Base-by-base conservation (phyloP, 2,797 vertebrate genomes). In the Sternotherus odoratus region DNA sequence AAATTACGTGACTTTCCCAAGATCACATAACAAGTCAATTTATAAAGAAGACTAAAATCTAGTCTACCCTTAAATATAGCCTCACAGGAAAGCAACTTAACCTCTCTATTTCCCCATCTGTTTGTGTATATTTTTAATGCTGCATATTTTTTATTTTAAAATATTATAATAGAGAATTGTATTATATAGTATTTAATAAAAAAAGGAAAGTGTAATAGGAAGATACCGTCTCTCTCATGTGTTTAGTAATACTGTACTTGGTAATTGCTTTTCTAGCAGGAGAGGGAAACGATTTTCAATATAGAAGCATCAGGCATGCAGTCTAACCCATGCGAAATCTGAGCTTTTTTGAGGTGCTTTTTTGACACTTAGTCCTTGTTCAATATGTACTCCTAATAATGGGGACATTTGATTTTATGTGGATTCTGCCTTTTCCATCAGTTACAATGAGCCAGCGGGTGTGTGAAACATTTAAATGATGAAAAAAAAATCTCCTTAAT, bases 401-500 rank as follows among this genome's bases (percentile, higher is more conserved):
- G n/a, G n/a, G 36, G 66, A 23, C n/a, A 23, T 69, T 69, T 39
- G 66, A 39, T 39, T 69, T 69, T 24, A 69, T 69, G 36, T 39
- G 36, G 36, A 69, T 10, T 69, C 66, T 69, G n/a, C 66, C n/a
- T 39, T 69, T 69, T 48, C 39, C 46, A 3, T 85, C n/a, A 83
- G n/a, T n/a, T 72, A 30, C 63, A 83, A 4, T 49, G 46, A 92
- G 5, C 21, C 0, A 1, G 50, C 75, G 30, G 53, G 1, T 54
- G 48, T 82, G 11, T 89, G 50, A 43, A 94, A 79, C 93, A 10
- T 60, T 23, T 83, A 36, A 92, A 91, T 63, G 84, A 10, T 84
- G n/a, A 11, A 75, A 56, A 15, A 66, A 84, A 88, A 83, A 49
- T 1, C 1, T 66, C 5, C 66, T 19, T 72, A 30, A n/a, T 94